A percentile compares a stretch with the other conserved stretches of the same genome.
Evolutionary conservation across 2,113 vertebrate species (phyloP).

Genomic region (Cisticola juncidis): DNA sequence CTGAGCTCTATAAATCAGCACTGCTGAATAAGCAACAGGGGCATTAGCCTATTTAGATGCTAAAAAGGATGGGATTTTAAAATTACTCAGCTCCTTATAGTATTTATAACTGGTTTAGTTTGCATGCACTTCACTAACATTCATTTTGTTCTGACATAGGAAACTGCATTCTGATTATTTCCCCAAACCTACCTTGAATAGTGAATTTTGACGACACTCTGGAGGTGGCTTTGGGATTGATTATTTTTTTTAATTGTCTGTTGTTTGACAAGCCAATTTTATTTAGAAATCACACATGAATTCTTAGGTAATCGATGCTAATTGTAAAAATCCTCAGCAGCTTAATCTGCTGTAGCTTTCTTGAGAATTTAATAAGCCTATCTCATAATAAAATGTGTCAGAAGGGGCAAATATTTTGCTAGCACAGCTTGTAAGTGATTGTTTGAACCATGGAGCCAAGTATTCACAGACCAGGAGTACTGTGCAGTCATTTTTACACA

Average conservation of each 20-base stretch:
- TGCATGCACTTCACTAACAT: slow-evolving; percentile 20
- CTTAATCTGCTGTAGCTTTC: slow-evolving; percentile 48
- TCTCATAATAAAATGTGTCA: slow-evolving; percentile 50
- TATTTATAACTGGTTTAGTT: slow-evolving; percentile 34
- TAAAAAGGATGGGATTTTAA: slow-evolving; percentile 48
- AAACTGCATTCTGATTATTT: slow-evolving; percentile 21
- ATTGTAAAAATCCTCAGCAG: slow-evolving; percentile 47
- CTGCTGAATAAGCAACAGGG: slow-evolving; percentile 59
- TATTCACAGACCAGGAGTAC: slow-evolving; percentile 1
- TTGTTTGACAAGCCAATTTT: slow-evolving; percentile 21
- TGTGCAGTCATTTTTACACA: slow-evolving; percentile 35
- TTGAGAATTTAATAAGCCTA: slow-evolving; percentile 43
- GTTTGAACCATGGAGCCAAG: not conserved
- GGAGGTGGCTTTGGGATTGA: not conserved
- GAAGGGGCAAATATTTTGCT: slow-evolving; percentile 61
- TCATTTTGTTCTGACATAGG: not conserved
- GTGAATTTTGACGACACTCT: slow-evolving; percentile 3
- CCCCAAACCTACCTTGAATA: not conserved
- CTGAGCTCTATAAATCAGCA: slow-evolving; percentile 34
- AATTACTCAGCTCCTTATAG: slow-evolving; percentile 23
- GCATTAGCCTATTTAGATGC: slow-evolving; percentile 57
- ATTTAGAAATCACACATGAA: slow-evolving; percentile 27
- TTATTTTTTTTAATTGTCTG: not conserved
- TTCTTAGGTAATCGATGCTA: slow-evolving; percentile 44
- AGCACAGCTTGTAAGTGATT: slow-evolving; percentile 52